Evolutionary conservation across 1,140 invertebrate species (phyloP).

Genomic region (Pararge aegeria): DNA sequence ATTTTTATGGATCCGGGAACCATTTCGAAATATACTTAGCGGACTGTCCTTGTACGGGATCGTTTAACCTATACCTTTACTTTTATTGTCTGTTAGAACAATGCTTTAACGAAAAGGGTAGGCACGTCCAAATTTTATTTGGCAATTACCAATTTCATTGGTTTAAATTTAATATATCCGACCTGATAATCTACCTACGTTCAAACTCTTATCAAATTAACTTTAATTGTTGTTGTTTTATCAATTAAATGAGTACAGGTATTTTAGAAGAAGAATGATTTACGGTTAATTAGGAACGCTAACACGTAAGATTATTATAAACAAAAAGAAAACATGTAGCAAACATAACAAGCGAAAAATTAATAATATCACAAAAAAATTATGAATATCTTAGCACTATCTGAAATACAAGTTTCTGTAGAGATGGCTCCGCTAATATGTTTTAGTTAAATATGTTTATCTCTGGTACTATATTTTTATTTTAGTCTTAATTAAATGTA

Average conservation of each 20-base stretch:
- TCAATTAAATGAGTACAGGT: neutral
- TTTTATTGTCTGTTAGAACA: conserved; percentile 43
- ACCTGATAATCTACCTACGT: conserved; percentile 1
- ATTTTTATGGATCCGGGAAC: conserved; percentile 49
- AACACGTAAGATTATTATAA: too few relatives aligned
- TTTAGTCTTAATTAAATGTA: too few relatives aligned
- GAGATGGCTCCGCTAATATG: too few relatives aligned
- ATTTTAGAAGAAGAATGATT: too few relatives aligned
- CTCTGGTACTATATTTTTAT: too few relatives aligned
- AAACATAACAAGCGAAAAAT: too few relatives aligned
- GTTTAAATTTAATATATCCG: conserved; percentile 16
- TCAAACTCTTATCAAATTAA: neutral
- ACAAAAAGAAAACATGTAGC: too few relatives aligned
- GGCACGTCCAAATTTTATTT: conserved; percentile 36
- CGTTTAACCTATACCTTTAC: conserved; percentile 45
- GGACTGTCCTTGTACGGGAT: conserved; percentile 36
- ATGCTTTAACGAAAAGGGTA: conserved; percentile 16
- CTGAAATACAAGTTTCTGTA: too few relatives aligned
- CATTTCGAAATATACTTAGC: conserved; percentile 38
- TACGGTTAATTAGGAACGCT: too few relatives aligned
- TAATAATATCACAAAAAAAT: too few relatives aligned
- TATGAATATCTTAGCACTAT: too few relatives aligned
- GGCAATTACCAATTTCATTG: conserved; percentile 26
- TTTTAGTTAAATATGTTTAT: too few relatives aligned
- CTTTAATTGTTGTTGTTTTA: neutral